Conservation (phyloP, 2,888 invertebrate species). For the Drepana falcataria region DNA sequence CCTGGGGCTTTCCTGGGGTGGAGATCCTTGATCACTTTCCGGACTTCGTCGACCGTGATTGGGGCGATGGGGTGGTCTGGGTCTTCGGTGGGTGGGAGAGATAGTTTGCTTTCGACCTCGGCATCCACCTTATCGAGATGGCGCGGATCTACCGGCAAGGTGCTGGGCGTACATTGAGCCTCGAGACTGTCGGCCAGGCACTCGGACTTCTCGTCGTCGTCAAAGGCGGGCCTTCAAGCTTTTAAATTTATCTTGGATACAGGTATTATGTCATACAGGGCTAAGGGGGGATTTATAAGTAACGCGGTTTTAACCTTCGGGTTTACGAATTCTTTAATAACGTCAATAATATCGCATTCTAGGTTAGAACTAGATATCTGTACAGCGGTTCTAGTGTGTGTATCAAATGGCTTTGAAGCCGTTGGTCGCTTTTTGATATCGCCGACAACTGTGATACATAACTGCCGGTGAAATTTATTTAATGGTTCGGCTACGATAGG, state of each 20-base stretch:
- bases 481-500: conserved; percentile 20
- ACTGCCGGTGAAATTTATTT: conserved; percentile 17
- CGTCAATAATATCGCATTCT: conserved; percentile 15
- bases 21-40: too few species aligned
- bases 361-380: conserved; percentile 17
- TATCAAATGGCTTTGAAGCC: conserved; percentile 20
- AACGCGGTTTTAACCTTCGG: conserved; percentile 23
- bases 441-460: conserved; percentile 14
- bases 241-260: conserved; percentile 17
- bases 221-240: too few species aligned
- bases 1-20: too few species aligned
- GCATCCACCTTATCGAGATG: too few species aligned
- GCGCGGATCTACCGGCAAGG: too few species aligned
- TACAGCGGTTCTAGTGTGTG: conserved; percentile 13
- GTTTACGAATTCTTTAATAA: conserved; percentile 22
- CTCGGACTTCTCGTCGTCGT: too few species aligned
- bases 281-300: conserved; percentile 12
- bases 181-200: too few species aligned
- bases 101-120: too few species aligned
- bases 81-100: too few species aligned
- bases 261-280: conserved; percentile 17
- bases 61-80: too few species aligned
- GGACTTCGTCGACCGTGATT: too few species aligned
- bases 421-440: conserved; percentile 14
- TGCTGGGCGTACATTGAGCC: too few species aligned